Evolutionary conservation across 2,888 invertebrate species (phyloP), one percentile per base, ranked within the genome.

Genomic region (Ichneumoninae sp.): DNA sequence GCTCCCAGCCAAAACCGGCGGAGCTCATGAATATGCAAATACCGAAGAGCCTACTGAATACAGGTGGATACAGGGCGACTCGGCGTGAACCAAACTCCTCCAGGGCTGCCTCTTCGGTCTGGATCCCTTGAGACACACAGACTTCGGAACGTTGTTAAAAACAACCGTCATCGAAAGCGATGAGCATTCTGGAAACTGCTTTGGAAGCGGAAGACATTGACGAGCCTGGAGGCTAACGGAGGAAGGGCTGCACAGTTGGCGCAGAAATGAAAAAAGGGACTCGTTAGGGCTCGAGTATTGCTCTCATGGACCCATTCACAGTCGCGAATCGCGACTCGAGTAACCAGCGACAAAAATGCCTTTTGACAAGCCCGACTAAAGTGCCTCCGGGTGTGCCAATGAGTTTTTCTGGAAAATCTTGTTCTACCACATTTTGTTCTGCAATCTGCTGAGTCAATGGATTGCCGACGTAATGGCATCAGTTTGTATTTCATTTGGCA

Each of bases 11-110:
- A 77, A 80, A 72, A 72, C 79, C 74, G 13, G 62, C 19, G 71
- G 16, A 26, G 83, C 80, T 89, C 89, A 89, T 89, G 89, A 87
- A 89, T 89, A 90, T 88, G 85, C 87, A 87, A 87, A 84, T 83
- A 65, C 76, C 82, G 84, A 86, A 82, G 82, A 86, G 84, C 78
- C 86, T 87, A 84, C 86, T 86, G 88, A 90, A 89, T 87, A 87
- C 85, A 85, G 88, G 84, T 83, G 86, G 86, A 87, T 82, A 80
- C 82, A 19, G 10, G 44, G 54, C 19, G 40, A 44, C 16, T 7
- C 16, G 22, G 62, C 44, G 83, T 33, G 52, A 74, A 79, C 54
- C 66, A 44, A 52, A 54, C 13, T 70, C 60, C 62, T 40, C 62
- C 44, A 22, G 26, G 47, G 60, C 62, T 33, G 70, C 76, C 26